A percentile compares a stretch with the other conserved stretches of the same genome.
These are phyloP conservation scores for Penaeus chinensis DNA, from an alignment of 1,140 invertebrate genomes.

Conservation along the genomic window DNA sequence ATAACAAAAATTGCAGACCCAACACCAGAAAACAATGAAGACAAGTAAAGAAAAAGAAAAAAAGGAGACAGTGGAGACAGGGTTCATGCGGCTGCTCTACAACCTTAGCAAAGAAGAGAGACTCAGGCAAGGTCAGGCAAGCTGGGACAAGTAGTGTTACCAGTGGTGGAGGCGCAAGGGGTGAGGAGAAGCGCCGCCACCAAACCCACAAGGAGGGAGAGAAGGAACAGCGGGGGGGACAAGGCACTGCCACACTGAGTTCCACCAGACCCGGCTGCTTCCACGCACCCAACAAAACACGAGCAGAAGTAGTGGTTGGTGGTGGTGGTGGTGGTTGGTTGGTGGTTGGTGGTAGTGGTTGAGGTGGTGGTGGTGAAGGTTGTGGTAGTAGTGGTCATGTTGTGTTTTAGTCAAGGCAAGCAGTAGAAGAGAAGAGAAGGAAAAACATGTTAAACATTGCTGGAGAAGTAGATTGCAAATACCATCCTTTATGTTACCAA, in stretches of 20 bases:
- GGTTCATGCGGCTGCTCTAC: neutral
- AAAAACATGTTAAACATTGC: slow-evolving; percentile 35
- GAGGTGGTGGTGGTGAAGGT: slow-evolving; percentile 5
- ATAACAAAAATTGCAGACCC: neutral
- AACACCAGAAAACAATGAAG: neutral
- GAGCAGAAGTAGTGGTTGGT: slow-evolving; percentile 19
- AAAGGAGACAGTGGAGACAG: too few relatives aligned
- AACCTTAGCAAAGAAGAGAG: slow-evolving; percentile 8
- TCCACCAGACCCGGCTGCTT: slow-evolving; percentile 30
- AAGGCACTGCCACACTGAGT: slow-evolving; percentile 32
- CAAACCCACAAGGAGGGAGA: slow-evolving; percentile 49
- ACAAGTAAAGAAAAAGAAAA: neutral
- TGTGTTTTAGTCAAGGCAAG: slow-evolving; percentile 36
- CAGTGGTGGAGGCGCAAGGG: slow-evolving; percentile 32
- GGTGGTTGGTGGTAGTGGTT: slow-evolving; percentile 25
- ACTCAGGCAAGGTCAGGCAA: slow-evolving; percentile 19
- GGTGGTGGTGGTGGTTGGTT: slow-evolving; percentile 12
- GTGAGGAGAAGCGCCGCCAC: slow-evolving; percentile 39
- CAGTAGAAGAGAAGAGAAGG: slow-evolving; percentile 32
- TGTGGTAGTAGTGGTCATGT: slow-evolving; percentile 28
- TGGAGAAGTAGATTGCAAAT: neutral
- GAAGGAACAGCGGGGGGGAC: slow-evolving; percentile 39
- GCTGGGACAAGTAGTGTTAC: slow-evolving; percentile 42
- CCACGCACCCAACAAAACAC: neutral
- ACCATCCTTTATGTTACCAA: too few relatives aligned